Conservation (phyloP, 2,797 vertebrate genomes). For the Gadopsis marmoratus region DNA sequence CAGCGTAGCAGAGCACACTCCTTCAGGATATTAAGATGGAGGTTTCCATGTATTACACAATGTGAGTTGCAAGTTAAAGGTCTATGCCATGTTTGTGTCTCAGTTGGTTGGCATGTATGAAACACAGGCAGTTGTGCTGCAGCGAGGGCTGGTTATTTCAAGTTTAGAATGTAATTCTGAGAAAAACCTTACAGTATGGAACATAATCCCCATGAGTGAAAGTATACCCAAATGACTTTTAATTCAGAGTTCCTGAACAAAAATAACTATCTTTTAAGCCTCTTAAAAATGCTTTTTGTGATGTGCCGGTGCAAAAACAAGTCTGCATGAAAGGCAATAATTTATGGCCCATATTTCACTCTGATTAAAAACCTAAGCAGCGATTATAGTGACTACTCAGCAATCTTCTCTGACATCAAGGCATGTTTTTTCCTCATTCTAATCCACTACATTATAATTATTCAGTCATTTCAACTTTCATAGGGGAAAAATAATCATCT, state of each 20-base stretch:
- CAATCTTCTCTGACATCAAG: conserved; percentile 88
- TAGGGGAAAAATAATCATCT: conserved; percentile 83
- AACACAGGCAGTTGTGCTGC: conserved; percentile 48
- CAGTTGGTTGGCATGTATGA: conserved; percentile 48
- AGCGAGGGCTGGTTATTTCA: conserved; percentile 69
- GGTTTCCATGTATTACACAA: conserved; percentile 69
- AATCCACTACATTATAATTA: conserved; percentile 89
- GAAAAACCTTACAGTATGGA: conserved; percentile 76
- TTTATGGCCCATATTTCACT: conserved; percentile 87
- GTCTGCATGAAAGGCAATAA: conserved; percentile 88
- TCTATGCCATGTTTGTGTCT: conserved; percentile 51
- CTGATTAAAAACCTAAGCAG: conserved; percentile 89
- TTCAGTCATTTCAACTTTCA: conserved; percentile 85
- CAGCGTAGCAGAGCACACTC: conserved; percentile 41
- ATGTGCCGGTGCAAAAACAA: conserved; percentile 84
- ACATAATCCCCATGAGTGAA: conserved; percentile 82
- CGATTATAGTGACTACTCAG: conserved; percentile 87
- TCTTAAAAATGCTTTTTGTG: conserved; percentile 86
- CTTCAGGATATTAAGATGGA: conserved; percentile 64
- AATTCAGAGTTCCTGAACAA: conserved; percentile 83
- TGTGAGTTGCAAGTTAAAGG: conserved; percentile 59
- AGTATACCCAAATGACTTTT: conserved; percentile 81
- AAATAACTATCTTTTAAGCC: conserved; percentile 88
- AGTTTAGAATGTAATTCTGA: conserved; percentile 76
- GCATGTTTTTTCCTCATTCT: conserved; percentile 84